These are phyloP conservation scores for Steinernema feltiae DNA, from an alignment of 1,140 invertebrate species.

Conservation along the genomic window DNA sequence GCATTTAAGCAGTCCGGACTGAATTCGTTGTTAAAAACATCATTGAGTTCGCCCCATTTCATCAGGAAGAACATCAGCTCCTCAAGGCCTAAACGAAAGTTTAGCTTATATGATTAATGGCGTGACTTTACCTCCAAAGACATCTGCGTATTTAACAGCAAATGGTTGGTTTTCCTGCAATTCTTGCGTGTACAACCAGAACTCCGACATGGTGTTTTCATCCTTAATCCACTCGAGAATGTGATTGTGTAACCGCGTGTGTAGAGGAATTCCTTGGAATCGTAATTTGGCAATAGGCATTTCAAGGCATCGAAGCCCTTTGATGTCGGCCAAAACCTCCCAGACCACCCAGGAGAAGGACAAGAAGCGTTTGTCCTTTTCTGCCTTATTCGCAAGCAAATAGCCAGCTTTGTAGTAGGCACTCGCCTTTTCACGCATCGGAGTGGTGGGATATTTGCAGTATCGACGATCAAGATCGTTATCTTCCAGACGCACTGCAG, in stretches of 20 bases:
- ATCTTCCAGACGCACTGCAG: neutral
- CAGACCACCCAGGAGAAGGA: neutral
- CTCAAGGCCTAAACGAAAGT: neutral
- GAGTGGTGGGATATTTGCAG: neutral
- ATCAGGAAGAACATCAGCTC: neutral
- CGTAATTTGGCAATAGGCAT: too few relatives aligned
- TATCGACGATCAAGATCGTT: neutral
- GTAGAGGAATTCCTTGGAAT: neutral
- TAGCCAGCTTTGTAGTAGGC: slow-evolving; percentile 29
- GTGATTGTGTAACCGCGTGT: neutral
- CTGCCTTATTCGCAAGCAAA: neutral
- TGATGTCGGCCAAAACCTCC: neutral
- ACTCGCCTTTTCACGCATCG: slow-evolving; percentile 20
- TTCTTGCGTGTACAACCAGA: neutral
- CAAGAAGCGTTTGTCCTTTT: neutral
- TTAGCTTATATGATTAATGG: neutral
- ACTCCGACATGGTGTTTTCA: neutral
- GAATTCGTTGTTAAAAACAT: neutral
- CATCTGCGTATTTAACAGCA: neutral
- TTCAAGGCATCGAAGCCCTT: neutral
- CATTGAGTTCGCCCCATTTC: neutral
- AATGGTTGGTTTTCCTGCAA: neutral
- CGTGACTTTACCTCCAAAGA: neutral
- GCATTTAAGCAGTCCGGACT: neutral
- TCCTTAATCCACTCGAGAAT: neutral